phyloP scores from a whole-genome alignment of 2,888 invertebrate genomes.

The Dilophus febrilis region DNA sequence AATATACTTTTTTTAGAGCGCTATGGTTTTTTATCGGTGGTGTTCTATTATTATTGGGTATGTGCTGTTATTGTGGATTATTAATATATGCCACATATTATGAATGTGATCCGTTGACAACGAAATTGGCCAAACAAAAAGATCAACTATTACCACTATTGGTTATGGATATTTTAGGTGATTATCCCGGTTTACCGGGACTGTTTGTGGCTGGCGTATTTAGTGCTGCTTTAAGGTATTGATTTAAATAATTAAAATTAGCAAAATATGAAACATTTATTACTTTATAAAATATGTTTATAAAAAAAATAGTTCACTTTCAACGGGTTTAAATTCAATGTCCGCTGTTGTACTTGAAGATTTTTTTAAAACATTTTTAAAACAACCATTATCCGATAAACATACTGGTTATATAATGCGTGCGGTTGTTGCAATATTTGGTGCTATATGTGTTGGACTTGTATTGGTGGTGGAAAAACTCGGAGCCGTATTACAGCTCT shows the following conservation, averaged over 20 bases:
- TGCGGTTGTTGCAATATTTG: constrained; percentile 43
- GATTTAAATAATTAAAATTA: too few relatives aligned
- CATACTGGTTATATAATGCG: constrained; percentile 43
- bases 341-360: constrained; percentile 59
- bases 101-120: constrained; percentile 69
- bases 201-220: constrained; percentile 70
- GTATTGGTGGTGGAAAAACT: constrained; percentile 48
- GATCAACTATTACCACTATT: constrained; percentile 67
- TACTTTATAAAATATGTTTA: too few relatives aligned
- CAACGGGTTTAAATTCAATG: constrained; percentile 61
- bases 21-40: constrained; percentile 57
- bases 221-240: constrained; percentile 69
- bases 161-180: constrained; percentile 69
- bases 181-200: constrained; percentile 67
- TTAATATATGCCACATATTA: constrained; percentile 74
- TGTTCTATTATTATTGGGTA: constrained; percentile 50
- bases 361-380: constrained; percentile 40
- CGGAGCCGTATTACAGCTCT: constrained; percentile 51
- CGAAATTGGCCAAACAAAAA: constrained; percentile 49
- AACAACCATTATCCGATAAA: constrained; percentile 34
- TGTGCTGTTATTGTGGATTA: constrained; percentile 72
- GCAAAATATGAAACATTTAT: too few relatives aligned
- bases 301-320: constrained; percentile 51
- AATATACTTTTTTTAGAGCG: constrained; percentile 24
- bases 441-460: constrained; percentile 41